Conservation (phyloP, 2,888 invertebrate species). For the Augochlorella aurata region DNA sequence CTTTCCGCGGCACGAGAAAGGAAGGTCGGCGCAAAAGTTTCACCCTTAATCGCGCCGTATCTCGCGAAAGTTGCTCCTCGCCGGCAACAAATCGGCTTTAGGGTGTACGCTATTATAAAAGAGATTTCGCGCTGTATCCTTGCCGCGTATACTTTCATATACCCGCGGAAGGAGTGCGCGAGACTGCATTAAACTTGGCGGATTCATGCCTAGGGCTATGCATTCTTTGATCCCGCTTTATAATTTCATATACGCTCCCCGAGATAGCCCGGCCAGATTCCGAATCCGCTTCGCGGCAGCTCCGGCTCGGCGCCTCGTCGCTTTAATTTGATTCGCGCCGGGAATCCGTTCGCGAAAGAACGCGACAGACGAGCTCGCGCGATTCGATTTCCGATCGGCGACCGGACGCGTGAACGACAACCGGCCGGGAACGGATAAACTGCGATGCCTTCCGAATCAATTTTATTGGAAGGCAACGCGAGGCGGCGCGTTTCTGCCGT, state of each 20-base stretch:
- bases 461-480: too few species aligned
- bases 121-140: slow-evolving; percentile 61
- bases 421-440: too few species aligned
- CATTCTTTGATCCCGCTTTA: slow-evolving; percentile 58
- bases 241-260: background rate
- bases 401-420: too few species aligned
- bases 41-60: slow-evolving; percentile 67
- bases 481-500: too few species aligned
- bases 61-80: slow-evolving; percentile 62
- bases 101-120: slow-evolving; percentile 64
- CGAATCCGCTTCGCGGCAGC: background rate
- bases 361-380: too few species aligned
- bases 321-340: too few species aligned
- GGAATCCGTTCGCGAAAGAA: too few species aligned
- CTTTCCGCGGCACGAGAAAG: slow-evolving; percentile 29
- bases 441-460: too few species aligned
- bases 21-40: slow-evolving; percentile 58
- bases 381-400: too few species aligned
- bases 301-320: background rate
- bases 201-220: slow-evolving; percentile 48
- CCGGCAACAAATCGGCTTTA: slow-evolving; percentile 69
- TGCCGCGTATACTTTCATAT: slow-evolving; percentile 45
- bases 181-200: slow-evolving; percentile 52
- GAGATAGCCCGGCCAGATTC: background rate
- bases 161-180: slow-evolving; percentile 15